Evolutionary conservation across 2,888 invertebrate species (phyloP).

Genomic region (Clistopyga incitator): DNA sequence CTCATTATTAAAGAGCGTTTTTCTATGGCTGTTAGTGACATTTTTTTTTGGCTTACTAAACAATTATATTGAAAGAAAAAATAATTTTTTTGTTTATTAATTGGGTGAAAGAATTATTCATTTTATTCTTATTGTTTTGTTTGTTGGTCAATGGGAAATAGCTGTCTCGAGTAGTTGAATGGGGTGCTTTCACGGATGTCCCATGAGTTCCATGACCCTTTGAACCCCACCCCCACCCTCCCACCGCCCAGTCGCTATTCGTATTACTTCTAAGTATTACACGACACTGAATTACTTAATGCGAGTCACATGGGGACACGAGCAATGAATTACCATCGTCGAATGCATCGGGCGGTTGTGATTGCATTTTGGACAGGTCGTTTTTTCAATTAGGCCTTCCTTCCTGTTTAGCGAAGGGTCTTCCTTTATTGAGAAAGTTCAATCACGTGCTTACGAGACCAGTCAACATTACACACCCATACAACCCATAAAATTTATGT

Average conservation of each 20-base stretch:
- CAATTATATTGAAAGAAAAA: not conserved
- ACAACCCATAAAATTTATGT: too few species aligned
- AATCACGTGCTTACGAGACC: not conserved
- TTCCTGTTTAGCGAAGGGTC: constrained; percentile 70
- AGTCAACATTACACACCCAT: not conserved
- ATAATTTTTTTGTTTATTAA: too few species aligned
- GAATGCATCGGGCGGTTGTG: constrained; percentile 72
- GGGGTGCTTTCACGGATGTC: constrained; percentile 68
- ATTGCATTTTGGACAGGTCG: constrained; percentile 76
- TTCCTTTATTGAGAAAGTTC: constrained; percentile 21
- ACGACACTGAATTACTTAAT: constrained; percentile 79
- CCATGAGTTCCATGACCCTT: constrained; percentile 79
- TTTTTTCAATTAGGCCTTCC: constrained; percentile 76
- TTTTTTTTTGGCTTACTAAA: not conserved
- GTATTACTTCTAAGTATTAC: constrained; percentile 70
- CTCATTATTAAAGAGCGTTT: not conserved
- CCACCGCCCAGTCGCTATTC: constrained; percentile 18
- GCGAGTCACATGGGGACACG: constrained; percentile 74
- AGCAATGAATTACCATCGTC: constrained; percentile 74
- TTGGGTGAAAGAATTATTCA: not conserved
- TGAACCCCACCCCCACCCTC: constrained; percentile 51
- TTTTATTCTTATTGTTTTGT: not conserved
- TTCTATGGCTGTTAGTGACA: not conserved
- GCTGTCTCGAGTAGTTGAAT: constrained; percentile 42
- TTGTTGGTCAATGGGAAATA: not conserved